phyloP scores from a whole-genome alignment of 2,888 invertebrate species.

The Agonopterix arenella region DNA sequence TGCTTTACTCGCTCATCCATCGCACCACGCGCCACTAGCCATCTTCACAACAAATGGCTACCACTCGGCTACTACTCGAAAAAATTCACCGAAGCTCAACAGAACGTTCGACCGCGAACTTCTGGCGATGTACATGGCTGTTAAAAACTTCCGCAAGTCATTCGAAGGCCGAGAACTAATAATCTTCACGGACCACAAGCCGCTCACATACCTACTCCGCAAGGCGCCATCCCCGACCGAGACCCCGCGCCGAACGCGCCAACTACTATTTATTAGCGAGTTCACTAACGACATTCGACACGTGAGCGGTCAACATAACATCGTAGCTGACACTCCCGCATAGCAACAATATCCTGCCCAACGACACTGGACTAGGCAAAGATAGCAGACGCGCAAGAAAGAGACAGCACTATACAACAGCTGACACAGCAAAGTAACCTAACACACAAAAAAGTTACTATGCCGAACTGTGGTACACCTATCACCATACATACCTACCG shows the following conservation, averaged over 20 bases:
- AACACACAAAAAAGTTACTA: background rate
- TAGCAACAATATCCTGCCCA: constrained; percentile 8
- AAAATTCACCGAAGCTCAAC: constrained; percentile 1
- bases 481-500: constrained; percentile 2
- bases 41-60: constrained; percentile 12
- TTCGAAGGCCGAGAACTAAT: constrained; percentile 10
- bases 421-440: background rate
- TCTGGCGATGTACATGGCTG: constrained; percentile 12
- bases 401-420: background rate
- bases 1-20: constrained; percentile 25
- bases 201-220: constrained; percentile 12
- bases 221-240: constrained; percentile 8
- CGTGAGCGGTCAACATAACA: constrained; percentile 8
- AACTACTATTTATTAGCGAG: constrained; percentile 12
- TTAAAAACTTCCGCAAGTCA: constrained; percentile 10
- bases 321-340: constrained; percentile 11
- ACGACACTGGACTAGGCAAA: constrained; percentile 1
- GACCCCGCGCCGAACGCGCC: constrained; percentile 9
- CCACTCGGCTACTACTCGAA: constrained; percentile 17
- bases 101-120: constrained; percentile 14
- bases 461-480: background rate
- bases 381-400: constrained; percentile 1
- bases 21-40: constrained; percentile 15
- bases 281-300: constrained; percentile 10
- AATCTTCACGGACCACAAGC: constrained; percentile 18